Evolutionary conservation across 2,113 vertebrate genomes (phyloP), one percentile per base, ranked within the genome.

Genomic region (Paratilapia polleni): DNA sequence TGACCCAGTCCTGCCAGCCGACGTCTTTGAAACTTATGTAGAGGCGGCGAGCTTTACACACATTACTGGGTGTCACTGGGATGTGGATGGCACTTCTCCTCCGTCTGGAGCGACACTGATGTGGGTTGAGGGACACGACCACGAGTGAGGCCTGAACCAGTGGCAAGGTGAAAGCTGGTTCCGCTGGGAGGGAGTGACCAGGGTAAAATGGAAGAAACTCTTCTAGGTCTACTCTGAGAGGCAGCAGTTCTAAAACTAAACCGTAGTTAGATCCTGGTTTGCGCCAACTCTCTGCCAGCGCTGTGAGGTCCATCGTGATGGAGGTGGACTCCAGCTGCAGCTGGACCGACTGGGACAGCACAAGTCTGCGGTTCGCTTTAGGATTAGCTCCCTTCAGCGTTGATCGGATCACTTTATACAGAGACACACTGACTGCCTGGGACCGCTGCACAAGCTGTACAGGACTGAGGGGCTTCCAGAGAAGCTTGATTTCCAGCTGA

Each of bases 1-100:
- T 98, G 87, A 99, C 97, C 98, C 98, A 99, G 80, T 97, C 97
- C 91, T 98, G 97, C 98, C 98, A 99, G 22, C 97, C 98, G 4
- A 99, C 96, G 2, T 99, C 98, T 6, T 95, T 97, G 93, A 99
- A 99, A 92, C 97, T 97, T 59, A 99, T 95, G 90, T 98, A 98
- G 26, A 99, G 95, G 1, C 96, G 94, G 2, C 97, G 93, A 0
- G 97, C 92, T n/a, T 96, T 97, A 93, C 98, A 99, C 14, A 97
- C 86, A 0, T 90, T 95, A 86, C 96, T 96, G 0, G 93, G 86
- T 0, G 89, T 81, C 0, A 95, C 20, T 0, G 94, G 64, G 6
- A 94, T 79, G 8, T 64, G 79, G 26, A 93, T 4, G 1, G 96
- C 64, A 7, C 95, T 94, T 88, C 97, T 80, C 91, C 94, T 73